Conservation (phyloP, 2,113 vertebrate genomes). For the Bungarus multicinctus region DNA sequence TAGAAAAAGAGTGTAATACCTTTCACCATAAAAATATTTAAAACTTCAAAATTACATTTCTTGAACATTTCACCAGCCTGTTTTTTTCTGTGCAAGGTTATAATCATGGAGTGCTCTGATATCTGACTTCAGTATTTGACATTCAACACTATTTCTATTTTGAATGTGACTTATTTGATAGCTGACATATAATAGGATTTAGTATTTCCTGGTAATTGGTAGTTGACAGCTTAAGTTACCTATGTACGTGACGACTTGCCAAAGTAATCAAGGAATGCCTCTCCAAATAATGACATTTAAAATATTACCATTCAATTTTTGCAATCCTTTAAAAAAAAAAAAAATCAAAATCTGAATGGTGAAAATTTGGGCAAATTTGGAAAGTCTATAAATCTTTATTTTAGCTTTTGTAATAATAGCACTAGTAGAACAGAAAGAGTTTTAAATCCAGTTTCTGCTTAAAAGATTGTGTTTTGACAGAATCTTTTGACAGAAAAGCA, state of each 20-base stretch:
- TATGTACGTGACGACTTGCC: neutral
- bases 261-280: neutral
- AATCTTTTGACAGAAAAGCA: neutral
- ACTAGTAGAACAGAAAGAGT: neutral
- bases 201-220: slow-evolving; percentile 7
- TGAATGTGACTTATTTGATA: slow-evolving; percentile 12
- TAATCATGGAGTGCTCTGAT: neutral
- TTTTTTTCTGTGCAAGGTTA: neutral
- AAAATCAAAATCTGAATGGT: neutral
- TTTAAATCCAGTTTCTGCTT: neutral
- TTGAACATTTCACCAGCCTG: neutral
- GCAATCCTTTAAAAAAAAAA: neutral
- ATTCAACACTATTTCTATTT: slow-evolving; percentile 15
- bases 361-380: neutral
- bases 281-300: neutral
- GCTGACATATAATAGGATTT: slow-evolving; percentile 9
- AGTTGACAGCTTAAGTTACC: neutral
- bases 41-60: neutral
- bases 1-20: neutral
- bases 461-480: neutral
- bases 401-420: neutral
- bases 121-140: slow-evolving; percentile 1
- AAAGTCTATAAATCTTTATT: neutral
- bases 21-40: neutral
- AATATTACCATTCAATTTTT: neutral